phyloP scores from a whole-genome alignment of 2,888 invertebrate genomes.

The Luperina testacea region DNA sequence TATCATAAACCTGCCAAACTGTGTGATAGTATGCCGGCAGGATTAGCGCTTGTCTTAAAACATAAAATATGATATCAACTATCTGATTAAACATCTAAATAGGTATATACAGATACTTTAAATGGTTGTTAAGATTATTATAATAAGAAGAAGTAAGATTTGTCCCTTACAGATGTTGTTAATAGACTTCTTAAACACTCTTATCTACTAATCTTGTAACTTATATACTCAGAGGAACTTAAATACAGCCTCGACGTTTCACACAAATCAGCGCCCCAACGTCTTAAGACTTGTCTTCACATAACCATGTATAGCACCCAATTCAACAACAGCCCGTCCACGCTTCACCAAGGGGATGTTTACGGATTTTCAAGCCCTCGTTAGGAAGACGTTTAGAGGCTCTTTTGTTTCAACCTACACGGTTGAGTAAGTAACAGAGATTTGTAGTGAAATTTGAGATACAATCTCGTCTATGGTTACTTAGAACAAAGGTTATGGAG shows the following conservation, averaged over 20 bases:
- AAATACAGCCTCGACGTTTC: background rate
- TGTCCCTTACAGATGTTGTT: background rate
- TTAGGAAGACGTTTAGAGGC: conserved; percentile 42
- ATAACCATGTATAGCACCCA: background rate
- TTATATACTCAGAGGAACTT: background rate
- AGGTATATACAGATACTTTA: background rate
- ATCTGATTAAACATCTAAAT: background rate
- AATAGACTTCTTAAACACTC: background rate
- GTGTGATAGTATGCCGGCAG: background rate
- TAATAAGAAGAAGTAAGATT: background rate
- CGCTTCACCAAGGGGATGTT: conserved; percentile 30
- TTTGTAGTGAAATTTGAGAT: conserved; percentile 25
- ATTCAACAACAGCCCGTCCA: conserved; percentile 17
- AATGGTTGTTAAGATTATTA: background rate
- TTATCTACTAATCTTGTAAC: background rate
- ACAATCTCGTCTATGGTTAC: background rate
- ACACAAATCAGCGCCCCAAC: background rate
- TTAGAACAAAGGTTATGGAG: background rate
- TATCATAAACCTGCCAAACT: background rate
- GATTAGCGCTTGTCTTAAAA: background rate
- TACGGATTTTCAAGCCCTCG: conserved; percentile 45
- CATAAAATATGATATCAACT: background rate
- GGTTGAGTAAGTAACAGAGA: conserved; percentile 19
- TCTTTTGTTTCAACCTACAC: conserved; percentile 46
- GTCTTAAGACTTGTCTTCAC: background rate